Percentiles rank a stretch among this genome's conserved stretches.
These are phyloP conservation scores for Semnornis frantzii DNA, from an alignment of 2,113 vertebrate genomes.

Conservation along the genomic window DNA sequence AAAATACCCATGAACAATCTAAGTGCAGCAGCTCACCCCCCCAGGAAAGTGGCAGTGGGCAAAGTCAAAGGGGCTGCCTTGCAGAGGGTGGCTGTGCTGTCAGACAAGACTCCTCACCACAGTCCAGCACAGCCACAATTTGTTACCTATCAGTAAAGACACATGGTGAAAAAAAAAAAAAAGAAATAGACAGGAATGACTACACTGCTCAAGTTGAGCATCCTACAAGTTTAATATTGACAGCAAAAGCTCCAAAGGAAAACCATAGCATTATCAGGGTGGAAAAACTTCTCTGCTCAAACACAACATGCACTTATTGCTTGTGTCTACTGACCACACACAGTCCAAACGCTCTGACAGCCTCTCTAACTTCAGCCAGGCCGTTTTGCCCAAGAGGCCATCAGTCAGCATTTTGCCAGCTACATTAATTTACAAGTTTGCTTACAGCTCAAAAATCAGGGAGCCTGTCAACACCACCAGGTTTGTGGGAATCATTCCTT, in stretches of 20 bases:
- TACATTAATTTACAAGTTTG: neutral
- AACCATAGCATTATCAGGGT: constrained; percentile 8
- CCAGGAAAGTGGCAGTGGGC: neutral
- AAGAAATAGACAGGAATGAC: neutral
- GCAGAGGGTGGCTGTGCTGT: neutral
- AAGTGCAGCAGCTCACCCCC: neutral
- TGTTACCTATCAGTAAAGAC: constrained; percentile 22
- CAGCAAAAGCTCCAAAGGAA: neutral
- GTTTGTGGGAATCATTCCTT: neutral
- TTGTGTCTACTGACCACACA: neutral
- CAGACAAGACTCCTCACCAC: neutral
- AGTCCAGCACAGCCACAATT: neutral
- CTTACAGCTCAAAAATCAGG: neutral
- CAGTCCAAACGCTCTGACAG: neutral
- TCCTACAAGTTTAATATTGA: neutral
- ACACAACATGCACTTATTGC: neutral
- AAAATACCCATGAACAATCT: neutral
- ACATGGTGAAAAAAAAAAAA: neutral
- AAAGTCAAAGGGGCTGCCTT: neutral
- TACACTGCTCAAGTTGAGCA: neutral
- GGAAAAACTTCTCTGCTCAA: neutral
- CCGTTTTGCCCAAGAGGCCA: neutral
- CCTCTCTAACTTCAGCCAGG: neutral
- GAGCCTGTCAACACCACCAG: neutral
- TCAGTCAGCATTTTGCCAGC: neutral